phyloP scores from a whole-genome alignment of 2,888 invertebrate species.

The Heliconius ismenius region DNA sequence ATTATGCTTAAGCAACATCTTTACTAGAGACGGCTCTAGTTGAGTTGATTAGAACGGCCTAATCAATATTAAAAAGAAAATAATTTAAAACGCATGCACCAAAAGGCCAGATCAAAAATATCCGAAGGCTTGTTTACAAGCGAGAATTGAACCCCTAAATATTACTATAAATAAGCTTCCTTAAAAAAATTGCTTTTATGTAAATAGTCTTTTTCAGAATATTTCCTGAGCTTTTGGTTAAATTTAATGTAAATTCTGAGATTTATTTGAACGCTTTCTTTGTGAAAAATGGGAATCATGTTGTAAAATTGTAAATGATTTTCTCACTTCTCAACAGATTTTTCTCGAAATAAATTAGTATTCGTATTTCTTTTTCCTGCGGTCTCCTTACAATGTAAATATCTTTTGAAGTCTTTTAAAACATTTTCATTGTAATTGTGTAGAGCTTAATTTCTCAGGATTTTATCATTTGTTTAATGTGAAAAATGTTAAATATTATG shows the following conservation, averaged over 20 bases:
- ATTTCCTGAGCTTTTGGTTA: background rate
- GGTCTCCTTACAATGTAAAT: slow-evolving; percentile 21
- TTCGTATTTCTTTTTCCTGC: slow-evolving; percentile 15
- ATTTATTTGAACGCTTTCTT: slow-evolving; percentile 7
- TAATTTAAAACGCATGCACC: too few species aligned
- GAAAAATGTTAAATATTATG: background rate
- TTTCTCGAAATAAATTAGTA: slow-evolving; percentile 18
- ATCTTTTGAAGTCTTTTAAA: slow-evolving; percentile 14
- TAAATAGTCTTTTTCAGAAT: slow-evolving; percentile 10
- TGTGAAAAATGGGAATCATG: slow-evolving; percentile 19
- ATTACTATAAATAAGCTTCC: background rate
- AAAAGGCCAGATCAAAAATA: too few species aligned
- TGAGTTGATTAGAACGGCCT: too few species aligned
- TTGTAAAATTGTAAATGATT: slow-evolving; percentile 26
- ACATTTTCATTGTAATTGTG: background rate
- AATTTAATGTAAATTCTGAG: slow-evolving; percentile 17
- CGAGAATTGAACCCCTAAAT: background rate
- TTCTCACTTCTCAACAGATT: slow-evolving; percentile 18
- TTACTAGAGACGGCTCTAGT: too few species aligned
- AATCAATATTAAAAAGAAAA: too few species aligned
- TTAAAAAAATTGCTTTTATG: background rate
- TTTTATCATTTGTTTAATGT: background rate
- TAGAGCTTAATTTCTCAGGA: background rate
- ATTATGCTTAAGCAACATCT: too few species aligned
- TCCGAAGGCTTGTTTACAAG: background rate